phyloP scores from a whole-genome alignment of 2,113 vertebrate species.

The Pelusios castaneus region DNA sequence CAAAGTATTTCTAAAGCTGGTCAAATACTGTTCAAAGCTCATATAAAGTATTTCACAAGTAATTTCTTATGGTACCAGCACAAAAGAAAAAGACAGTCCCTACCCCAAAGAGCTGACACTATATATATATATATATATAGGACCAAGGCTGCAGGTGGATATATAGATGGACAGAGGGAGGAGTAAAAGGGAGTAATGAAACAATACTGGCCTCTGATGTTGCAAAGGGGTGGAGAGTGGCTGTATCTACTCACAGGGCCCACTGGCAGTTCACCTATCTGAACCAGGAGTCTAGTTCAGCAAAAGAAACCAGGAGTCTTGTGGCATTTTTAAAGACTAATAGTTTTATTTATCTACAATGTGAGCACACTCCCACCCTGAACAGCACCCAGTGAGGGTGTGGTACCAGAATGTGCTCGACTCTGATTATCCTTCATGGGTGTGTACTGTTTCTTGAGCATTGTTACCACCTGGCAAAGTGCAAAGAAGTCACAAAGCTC shows the following conservation, averaged over 20 bases:
- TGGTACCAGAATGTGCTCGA: neutral
- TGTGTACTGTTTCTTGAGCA: neutral
- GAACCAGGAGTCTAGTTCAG: too few relatives aligned
- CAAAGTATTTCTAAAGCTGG: neutral
- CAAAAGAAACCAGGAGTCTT: too few relatives aligned
- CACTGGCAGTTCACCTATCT: neutral
- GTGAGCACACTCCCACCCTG: neutral
- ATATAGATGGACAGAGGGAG: neutral
- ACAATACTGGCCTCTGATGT: neutral
- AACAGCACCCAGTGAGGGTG: neutral
- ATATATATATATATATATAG: too few relatives aligned
- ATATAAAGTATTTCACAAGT: neutral
- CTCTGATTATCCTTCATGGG: neutral
- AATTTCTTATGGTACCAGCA: neutral
- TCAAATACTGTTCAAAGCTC: neutral
- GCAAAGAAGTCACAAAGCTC: neutral
- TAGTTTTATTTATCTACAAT: neutral
- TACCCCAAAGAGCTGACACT: accelerated
- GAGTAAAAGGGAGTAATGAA: neutral
- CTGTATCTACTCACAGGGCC: neutral
- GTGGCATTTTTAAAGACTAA: too few relatives aligned
- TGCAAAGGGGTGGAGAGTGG: neutral
- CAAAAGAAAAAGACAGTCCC: accelerated
- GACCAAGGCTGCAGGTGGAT: neutral
- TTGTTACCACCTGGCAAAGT: neutral